Evolutionary conservation across 1,140 invertebrate species (phyloP).

Genomic region (Drosophila teissieri): DNA sequence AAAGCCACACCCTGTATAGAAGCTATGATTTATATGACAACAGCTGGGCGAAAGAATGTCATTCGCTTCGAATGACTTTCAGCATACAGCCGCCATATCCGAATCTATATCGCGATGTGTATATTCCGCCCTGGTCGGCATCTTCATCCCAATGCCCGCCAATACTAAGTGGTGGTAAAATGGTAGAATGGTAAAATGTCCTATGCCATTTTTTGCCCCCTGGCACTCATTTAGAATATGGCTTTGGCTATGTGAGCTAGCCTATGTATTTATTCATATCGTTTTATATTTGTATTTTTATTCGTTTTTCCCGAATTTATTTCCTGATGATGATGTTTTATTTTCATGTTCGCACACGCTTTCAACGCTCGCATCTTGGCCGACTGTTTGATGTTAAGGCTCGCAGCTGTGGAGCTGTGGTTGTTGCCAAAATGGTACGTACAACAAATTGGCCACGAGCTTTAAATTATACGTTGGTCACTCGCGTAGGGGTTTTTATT

Average conservation of each 20-base stretch:
- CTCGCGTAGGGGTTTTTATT: constrained; percentile 51
- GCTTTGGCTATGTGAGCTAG: constrained; percentile 29
- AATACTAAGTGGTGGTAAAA: constrained; percentile 16
- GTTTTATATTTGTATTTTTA: constrained; percentile 54
- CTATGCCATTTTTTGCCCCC: constrained; percentile 33
- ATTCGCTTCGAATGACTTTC: constrained; percentile 57
- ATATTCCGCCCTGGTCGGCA: constrained; percentile 31
- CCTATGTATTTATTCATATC: constrained; percentile 52
- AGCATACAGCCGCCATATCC: constrained; percentile 49
- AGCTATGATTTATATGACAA: constrained; percentile 75
- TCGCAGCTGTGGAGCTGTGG: constrained; percentile 7
- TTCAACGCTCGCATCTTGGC: constrained; percentile 61
- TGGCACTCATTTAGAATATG: constrained; percentile 29
- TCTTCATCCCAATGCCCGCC: constrained; percentile 4
- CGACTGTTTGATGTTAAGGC: constrained; percentile 61
- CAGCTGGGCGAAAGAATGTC: constrained; percentile 73
- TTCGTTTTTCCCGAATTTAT: constrained; percentile 70
- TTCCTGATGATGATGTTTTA: constrained; percentile 82
- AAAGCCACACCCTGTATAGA: constrained; percentile 58
- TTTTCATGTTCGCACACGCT: constrained; percentile 80
- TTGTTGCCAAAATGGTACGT: constrained; percentile 4
- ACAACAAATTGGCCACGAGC: constrained; percentile 73
- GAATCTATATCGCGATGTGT: constrained; percentile 32
- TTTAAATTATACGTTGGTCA: constrained; percentile 65
- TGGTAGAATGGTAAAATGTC: constrained; percentile 17